These are phyloP conservation scores for Muscicapa striata DNA, from an alignment of 2,797 vertebrate genomes.

Conservation along the genomic window DNA sequence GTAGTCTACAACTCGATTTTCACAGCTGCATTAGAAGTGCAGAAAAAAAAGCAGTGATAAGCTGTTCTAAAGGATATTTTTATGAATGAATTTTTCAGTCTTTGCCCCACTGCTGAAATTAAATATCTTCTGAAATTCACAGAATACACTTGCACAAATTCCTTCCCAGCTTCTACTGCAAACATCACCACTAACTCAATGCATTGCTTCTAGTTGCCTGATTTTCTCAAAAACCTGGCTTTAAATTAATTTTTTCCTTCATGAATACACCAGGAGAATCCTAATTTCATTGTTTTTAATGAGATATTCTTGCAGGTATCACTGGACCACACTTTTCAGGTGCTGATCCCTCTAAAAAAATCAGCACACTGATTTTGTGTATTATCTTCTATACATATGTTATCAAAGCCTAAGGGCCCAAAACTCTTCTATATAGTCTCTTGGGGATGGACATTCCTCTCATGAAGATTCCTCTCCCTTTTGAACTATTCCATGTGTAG, in stretches of 20 bases:
- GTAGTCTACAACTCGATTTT: background rate
- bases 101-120: background rate
- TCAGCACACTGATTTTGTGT: background rate
- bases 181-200: background rate
- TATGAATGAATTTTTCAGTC: background rate
- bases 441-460: background rate
- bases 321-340: background rate
- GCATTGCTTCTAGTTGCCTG: background rate
- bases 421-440: background rate
- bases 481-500: background rate
- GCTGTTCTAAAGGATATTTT: background rate
- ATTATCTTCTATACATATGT: background rate
- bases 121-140: background rate
- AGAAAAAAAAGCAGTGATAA: background rate
- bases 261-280: background rate
- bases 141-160: background rate
- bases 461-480: background rate
- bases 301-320: background rate
- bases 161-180: background rate
- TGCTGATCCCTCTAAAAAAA: background rate
- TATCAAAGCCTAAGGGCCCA: background rate
- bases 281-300: background rate
- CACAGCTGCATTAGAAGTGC: background rate
- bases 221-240: background rate
- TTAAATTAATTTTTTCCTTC: background rate